Evolutionary conservation across 2,113 vertebrate genomes (phyloP).

Genomic region (Maccullochella peelii): DNA sequence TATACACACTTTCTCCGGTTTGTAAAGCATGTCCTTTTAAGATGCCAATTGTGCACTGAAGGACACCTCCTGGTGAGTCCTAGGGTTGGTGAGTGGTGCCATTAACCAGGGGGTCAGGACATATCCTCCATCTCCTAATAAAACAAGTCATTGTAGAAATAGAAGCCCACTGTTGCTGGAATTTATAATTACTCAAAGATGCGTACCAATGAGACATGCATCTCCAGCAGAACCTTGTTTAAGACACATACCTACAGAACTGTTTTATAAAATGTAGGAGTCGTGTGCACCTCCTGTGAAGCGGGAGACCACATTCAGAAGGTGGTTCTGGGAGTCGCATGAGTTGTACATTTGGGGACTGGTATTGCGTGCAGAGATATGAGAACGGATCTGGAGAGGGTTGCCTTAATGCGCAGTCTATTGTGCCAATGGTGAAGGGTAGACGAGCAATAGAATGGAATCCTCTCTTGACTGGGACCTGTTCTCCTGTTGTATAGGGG

Average conservation of each 20-base stretch:
- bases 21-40: constrained; percentile 24
- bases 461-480: background rate
- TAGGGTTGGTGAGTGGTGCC: constrained; percentile 24
- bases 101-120: constrained; percentile 7
- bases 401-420: constrained; percentile 14
- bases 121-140: constrained; percentile 2
- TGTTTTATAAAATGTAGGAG: background rate
- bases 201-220: constrained; percentile 11
- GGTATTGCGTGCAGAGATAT: constrained; percentile 8
- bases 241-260: background rate
- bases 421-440: background rate
- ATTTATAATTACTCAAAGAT: constrained; percentile 35
- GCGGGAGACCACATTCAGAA: constrained; percentile 3
- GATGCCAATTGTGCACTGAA: constrained; percentile 16
- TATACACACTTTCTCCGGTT: background rate
- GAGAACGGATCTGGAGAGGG: constrained; percentile 9
- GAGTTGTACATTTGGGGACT: background rate
- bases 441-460: background rate
- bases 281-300: background rate
- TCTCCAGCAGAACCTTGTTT: background rate
- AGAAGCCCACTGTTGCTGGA: background rate
- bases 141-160: background rate
- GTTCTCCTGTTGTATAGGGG: background rate
- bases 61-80: constrained; percentile 34
- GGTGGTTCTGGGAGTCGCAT: constrained; percentile 14